These are phyloP conservation scores for Xenotilapia leptura DNA, from an alignment of 2,113 vertebrate genomes.

Conservation along the genomic window DNA sequence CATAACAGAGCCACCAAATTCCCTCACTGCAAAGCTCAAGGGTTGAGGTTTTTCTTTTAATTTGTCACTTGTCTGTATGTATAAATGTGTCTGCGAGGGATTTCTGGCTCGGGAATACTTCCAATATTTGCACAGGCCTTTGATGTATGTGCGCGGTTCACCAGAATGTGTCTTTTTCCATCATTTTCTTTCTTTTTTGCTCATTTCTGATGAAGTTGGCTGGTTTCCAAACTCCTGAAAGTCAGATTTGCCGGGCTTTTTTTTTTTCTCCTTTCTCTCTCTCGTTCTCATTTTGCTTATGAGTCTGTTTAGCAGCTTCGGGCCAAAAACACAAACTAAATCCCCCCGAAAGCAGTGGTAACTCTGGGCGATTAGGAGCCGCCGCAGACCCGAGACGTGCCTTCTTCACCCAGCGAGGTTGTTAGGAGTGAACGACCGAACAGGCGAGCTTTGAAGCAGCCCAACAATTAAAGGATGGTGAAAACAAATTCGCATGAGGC, in stretches of 20 bases:
- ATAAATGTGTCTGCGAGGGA: constrained; percentile 21
- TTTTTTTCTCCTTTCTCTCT: not conserved
- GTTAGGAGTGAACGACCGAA: not conserved
- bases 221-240: constrained; percentile 56
- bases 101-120: constrained; percentile 32
- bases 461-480: constrained; percentile 1
- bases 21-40: not conserved
- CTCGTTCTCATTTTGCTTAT: constrained; percentile 24
- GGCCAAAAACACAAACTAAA: constrained; percentile 18
- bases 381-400: constrained; percentile 3
- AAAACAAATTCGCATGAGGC: not conserved
- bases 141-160: constrained; percentile 39
- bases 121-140: constrained; percentile 46
- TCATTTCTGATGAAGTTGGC: constrained; percentile 66
- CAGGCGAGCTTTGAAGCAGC: not conserved
- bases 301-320: constrained; percentile 39
- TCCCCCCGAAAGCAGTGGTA: not conserved
- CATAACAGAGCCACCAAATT: not conserved
- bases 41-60: not conserved
- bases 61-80: not conserved
- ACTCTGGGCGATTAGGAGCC: constrained; percentile 32
- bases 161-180: constrained; percentile 14
- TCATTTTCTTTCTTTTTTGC: constrained; percentile 1
- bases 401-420: constrained; percentile 32
- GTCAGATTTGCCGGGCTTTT: constrained; percentile 42